A percentile compares a stretch with the other conserved stretches of the same genome.
phyloP scores from a whole-genome alignment of 1,140 invertebrate genomes.

The Onthophagus taurus region DNA sequence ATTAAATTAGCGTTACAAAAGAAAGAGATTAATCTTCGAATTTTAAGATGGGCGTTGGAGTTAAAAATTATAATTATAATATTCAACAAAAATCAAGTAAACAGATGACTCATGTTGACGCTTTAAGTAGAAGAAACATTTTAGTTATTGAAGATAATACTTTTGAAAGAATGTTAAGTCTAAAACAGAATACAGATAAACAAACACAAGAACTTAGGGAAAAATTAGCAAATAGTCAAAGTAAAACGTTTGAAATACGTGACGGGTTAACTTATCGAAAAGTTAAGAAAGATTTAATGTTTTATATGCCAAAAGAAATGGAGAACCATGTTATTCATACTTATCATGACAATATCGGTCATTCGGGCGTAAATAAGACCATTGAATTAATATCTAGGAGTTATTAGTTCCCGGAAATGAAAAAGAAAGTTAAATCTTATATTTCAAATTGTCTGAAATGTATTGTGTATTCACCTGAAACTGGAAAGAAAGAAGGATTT shows the following conservation, averaged over 20 bases:
- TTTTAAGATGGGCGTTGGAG: slow-evolving; percentile 2
- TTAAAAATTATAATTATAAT: slow-evolving; percentile 5
- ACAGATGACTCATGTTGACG: slow-evolving; percentile 6
- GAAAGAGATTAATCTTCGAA: slow-evolving; percentile 9
- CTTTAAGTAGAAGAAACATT: slow-evolving; percentile 2
- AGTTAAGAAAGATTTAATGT: neutral
- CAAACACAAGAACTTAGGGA: slow-evolving; percentile 6
- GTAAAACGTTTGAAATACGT: slow-evolving; percentile 1
- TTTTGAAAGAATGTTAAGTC: slow-evolving; percentile 15
- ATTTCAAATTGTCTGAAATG: slow-evolving; percentile 18
- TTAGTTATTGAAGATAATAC: slow-evolving; percentile 19
- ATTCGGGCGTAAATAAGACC: slow-evolving; percentile 2
- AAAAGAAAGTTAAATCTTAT: slow-evolving; percentile 12
- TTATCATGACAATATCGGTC: slow-evolving; percentile 12
- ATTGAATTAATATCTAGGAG: slow-evolving; percentile 6
- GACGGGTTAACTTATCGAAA: neutral
- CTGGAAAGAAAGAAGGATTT: slow-evolving; percentile 8
- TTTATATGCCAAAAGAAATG: slow-evolving; percentile 5
- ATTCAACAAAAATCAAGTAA: neutral
- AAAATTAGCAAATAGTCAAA: slow-evolving; percentile 8
- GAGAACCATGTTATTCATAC: neutral
- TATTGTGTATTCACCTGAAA: slow-evolving; percentile 6
- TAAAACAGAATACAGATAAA: slow-evolving; percentile 15
- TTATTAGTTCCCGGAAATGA: slow-evolving; percentile 14
- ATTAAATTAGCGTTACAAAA: slow-evolving; percentile 10